phyloP scores from a whole-genome alignment of 2,113 vertebrate species.

The Hypomesus transpacificus region DNA sequence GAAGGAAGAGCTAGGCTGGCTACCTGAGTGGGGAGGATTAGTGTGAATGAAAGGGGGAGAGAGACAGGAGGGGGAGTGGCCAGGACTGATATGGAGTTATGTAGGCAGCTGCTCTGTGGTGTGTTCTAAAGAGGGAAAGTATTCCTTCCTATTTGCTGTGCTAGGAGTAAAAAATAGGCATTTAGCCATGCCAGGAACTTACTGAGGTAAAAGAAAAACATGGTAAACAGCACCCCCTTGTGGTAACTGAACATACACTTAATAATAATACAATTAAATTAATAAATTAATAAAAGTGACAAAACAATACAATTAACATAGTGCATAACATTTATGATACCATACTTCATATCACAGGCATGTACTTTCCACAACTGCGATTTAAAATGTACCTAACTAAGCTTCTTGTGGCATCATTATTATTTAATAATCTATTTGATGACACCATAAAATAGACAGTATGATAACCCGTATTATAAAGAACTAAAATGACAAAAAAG shows the following conservation, averaged over 20 bases:
- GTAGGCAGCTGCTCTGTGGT: constrained; percentile 33
- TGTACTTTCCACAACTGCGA: no score
- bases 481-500: no score
- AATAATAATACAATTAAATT: not conserved
- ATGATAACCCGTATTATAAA: no score
- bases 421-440: no score
- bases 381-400: no score
- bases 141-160: constrained; percentile 21
- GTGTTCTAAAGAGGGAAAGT: constrained; percentile 29
- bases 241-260: constrained; percentile 27
- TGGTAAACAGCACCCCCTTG: constrained; percentile 42
- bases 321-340: no score
- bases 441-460: no score
- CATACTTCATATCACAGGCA: no score
- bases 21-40: constrained; percentile 39
- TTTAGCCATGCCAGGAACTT: not conserved
- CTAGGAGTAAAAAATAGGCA: not conserved
- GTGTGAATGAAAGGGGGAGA: not conserved
- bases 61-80: constrained; percentile 10
- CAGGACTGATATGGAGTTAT: constrained; percentile 35
- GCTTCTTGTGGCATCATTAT: no score
- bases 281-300: not conserved
- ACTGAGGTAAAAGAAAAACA: not conserved
- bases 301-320: not conserved
- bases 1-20: constrained; percentile 4